Conservation (phyloP, 2,113 vertebrate species). For the Morphnarchus princeps region DNA sequence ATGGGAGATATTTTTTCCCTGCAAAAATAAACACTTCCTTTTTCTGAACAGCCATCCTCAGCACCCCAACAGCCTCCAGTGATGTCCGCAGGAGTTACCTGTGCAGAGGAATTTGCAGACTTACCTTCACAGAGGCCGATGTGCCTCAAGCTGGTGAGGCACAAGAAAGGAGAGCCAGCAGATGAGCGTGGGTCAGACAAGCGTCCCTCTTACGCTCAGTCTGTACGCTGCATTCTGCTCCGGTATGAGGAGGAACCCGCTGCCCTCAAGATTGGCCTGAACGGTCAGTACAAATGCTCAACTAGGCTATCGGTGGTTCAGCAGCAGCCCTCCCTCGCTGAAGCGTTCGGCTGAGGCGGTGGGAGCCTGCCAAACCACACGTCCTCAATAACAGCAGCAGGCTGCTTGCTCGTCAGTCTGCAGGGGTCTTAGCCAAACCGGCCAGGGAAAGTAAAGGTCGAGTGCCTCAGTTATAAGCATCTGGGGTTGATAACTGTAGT, state of each 20-base stretch:
- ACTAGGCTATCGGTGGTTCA: not conserved
- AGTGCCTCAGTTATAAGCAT: not conserved
- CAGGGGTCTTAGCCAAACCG: not conserved
- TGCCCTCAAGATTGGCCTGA: not conserved
- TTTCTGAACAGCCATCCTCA: not conserved
- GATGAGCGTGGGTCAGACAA: not conserved
- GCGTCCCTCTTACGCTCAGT: not conserved
- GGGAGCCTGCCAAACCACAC: not conserved
- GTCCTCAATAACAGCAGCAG: rapidly evolving
- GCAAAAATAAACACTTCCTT: not conserved
- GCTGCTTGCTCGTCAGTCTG: not conserved
- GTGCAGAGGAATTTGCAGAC: not conserved
- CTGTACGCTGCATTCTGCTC: not conserved
- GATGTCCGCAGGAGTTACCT: not conserved
- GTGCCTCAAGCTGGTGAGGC: not conserved
- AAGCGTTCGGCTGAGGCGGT: not conserved
- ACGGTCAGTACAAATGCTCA: not conserved
- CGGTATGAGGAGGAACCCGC: not conserved
- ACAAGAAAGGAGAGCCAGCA: not conserved
- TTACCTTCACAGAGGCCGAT: not conserved
- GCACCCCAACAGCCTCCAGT: not conserved
- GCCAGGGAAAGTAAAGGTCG: not conserved
- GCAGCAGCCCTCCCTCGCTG: not conserved
- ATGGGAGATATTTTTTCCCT: not conserved
- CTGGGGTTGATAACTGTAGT: not conserved